Base-by-base conservation (phyloP, 2,888 invertebrate genomes). In the Cerastoderma edule region DNA sequence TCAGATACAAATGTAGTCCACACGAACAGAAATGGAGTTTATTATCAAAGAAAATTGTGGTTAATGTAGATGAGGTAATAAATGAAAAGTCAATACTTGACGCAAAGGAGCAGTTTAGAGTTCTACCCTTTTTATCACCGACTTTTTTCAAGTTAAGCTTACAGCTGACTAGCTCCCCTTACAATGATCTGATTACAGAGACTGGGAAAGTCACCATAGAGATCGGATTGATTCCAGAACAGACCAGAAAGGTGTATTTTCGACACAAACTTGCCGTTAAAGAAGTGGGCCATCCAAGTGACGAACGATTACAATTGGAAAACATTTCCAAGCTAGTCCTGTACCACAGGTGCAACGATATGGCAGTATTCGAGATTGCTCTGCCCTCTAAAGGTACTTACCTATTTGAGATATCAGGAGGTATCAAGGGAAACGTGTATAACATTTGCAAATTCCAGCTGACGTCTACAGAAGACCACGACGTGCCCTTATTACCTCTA, bases 111-210 rank as follows among this genome's bases (percentile, higher is more conserved):
- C 67, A 71, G 0, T 78, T 75, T 46, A 68, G 70, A 28, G 63
- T 71, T n/a, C 33, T 48, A 16, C 24, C 63, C 0, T 63, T 6
- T 33, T 1, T 69, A n/a, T 33, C 56, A 16, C 77, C 77, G 3
- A 56, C 80, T n/a, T 80, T 80, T 53, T 80, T 80, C 27, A 72
- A 67, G 27, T 50, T 66, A 19, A 75, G 71, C 27, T 50, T 80
- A 16, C 63, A 44, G 13, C 54, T 80, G 44, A 46, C 72, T 4
- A 80, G 69, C 63, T 44, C 39, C n/a, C 68, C 60, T 19, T 66
- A 19, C 19, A 69, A 77, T 66, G 68, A 54, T 53, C 53, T 72
- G 33, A n/a, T 33, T 6, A 53, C 80, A 4, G 50, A 53, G 16
- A 67, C 69, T 24, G 77, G 77, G 2, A 50, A 35, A 13, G 56